These are phyloP conservation scores for Poliocrania exsul DNA, from an alignment of 2,797 vertebrate genomes.

Conservation along the genomic window DNA sequence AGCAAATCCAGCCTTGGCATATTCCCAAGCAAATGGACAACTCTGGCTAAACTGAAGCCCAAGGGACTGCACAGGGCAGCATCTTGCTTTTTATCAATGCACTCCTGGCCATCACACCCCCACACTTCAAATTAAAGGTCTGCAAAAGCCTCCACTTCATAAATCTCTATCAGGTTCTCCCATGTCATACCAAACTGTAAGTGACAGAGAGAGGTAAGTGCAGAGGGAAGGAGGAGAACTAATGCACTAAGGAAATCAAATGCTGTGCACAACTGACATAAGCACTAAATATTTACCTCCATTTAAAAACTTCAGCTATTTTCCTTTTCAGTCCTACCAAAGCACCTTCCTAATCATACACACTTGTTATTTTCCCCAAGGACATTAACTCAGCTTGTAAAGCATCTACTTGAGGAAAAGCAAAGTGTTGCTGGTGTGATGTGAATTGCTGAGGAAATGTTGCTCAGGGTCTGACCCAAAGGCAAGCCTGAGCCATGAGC, in stretches of 20 bases:
- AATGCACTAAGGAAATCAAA: slow-evolving; percentile 1
- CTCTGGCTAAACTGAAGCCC: not conserved
- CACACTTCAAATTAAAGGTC: not conserved
- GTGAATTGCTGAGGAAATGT: not conserved
- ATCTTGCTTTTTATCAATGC: not conserved
- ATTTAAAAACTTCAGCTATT: not conserved
- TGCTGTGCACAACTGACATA: not conserved
- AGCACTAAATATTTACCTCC: slow-evolving; percentile 13
- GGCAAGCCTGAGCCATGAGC: fast-evolving
- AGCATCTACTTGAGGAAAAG: slow-evolving; percentile 4
- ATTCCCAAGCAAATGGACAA: not conserved
- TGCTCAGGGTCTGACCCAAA: not conserved
- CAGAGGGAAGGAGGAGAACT: not conserved
- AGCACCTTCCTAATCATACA: not conserved
- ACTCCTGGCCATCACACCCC: not conserved
- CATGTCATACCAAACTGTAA: not conserved
- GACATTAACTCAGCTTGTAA: not conserved
- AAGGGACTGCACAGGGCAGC: not conserved
- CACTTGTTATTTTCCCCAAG: slow-evolving; percentile 21
- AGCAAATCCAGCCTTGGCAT: not conserved
- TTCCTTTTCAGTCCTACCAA: slow-evolving; percentile 27
- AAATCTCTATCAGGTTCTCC: not conserved
- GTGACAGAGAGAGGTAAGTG: not conserved
- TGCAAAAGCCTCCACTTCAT: not conserved
- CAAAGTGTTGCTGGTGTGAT: not conserved